These are phyloP conservation scores for Callyntrura sp. DNA, from an alignment of 2,888 invertebrate genomes.

Conservation along the genomic window DNA sequence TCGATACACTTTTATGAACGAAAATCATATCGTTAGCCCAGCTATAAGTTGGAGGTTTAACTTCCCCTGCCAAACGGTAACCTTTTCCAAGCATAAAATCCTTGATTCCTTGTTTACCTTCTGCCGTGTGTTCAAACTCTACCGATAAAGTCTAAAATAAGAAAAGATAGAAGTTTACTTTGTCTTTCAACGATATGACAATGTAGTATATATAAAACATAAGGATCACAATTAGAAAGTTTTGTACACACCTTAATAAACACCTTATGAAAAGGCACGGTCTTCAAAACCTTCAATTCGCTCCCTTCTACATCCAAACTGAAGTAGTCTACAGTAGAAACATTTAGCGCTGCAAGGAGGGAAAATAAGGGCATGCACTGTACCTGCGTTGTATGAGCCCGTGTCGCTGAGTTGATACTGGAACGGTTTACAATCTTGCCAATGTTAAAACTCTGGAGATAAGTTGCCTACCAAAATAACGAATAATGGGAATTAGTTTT, in stretches of 20 bases:
- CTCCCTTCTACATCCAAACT: constrained; percentile 86
- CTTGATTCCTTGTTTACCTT: constrained; percentile 81
- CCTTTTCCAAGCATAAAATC: constrained; percentile 83
- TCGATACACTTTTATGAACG: constrained; percentile 71
- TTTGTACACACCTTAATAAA: constrained; percentile 84
- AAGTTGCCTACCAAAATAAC: constrained; percentile 56
- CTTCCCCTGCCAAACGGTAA: constrained; percentile 81
- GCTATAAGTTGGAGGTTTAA: constrained; percentile 76
- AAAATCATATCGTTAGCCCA: constrained; percentile 85
- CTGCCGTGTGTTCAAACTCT: constrained; percentile 84
- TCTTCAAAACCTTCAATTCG: constrained; percentile 85
- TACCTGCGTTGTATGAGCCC: constrained; percentile 74
- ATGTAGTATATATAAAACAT: not conserved
- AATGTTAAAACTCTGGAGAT: constrained; percentile 72
- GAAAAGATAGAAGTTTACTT: not conserved
- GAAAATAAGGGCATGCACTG: constrained; percentile 85
- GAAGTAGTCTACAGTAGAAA: constrained; percentile 85
- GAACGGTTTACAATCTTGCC: constrained; percentile 68
- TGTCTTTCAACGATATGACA: not conserved
- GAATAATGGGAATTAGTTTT: constrained; percentile 7
- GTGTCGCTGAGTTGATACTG: not conserved
- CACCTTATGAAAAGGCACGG: constrained; percentile 85
- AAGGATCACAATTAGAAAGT: not conserved
- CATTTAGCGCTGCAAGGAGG: constrained; percentile 85
- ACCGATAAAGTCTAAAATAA: constrained; percentile 83